phyloP scores from a whole-genome alignment of 2,797 vertebrate species.

The Acipenser oxyrinchus region DNA sequence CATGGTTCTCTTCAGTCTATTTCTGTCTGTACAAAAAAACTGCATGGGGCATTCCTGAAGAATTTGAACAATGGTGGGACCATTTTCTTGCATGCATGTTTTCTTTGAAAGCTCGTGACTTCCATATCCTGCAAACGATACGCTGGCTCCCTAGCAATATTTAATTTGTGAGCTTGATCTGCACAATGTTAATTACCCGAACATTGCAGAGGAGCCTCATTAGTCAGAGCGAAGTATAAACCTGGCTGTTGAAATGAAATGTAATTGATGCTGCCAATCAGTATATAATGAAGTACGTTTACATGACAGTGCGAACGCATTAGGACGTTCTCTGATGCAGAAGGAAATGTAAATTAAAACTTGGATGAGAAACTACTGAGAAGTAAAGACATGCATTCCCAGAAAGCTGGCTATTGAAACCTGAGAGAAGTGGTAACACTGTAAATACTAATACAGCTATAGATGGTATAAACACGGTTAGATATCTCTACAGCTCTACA shows the following conservation, averaged over 20 bases:
- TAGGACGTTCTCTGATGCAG: constrained; percentile 4
- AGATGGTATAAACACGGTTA: too few species aligned
- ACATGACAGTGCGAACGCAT: constrained; percentile 19
- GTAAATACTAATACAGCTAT: too few species aligned
- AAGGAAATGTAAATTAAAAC: constrained; percentile 11
- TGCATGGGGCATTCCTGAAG: too few species aligned
- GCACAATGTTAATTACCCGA: constrained; percentile 65
- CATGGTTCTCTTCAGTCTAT: too few species aligned
- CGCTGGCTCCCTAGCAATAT: constrained; percentile 48
- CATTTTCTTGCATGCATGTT: too few species aligned
- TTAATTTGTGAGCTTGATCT: constrained; percentile 62
- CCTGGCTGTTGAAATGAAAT: constrained; percentile 4
- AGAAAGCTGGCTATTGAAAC: too few species aligned
- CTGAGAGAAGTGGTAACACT: too few species aligned
- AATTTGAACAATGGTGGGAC: too few species aligned
- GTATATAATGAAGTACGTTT: constrained; percentile 20
- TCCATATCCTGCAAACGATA: too few species aligned
- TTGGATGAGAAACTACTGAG: not conserved
- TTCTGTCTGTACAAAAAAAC: too few species aligned
- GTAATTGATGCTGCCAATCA: constrained; percentile 35
- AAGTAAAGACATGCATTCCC: not conserved
- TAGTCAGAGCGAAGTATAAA: constrained; percentile 34
- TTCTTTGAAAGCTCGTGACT: too few species aligned
- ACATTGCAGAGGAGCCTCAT: constrained; percentile 60
- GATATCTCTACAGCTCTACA: too few species aligned